Conservation (phyloP, 1,140 invertebrate species). For the Cydia strobilella region DNA sequence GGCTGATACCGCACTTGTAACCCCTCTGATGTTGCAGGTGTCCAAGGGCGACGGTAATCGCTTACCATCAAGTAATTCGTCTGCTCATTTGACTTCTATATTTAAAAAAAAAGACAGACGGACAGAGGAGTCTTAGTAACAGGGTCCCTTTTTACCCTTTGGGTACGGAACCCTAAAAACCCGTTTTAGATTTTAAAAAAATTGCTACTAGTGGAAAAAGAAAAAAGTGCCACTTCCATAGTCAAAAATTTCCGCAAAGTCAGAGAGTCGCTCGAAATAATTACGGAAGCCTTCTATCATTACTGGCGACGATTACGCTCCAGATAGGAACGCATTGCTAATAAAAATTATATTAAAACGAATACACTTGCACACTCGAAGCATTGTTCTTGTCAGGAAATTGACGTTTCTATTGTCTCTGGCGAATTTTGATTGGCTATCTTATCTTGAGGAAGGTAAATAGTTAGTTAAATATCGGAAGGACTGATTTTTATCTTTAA, state of each 20-base stretch:
- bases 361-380: constrained; percentile 51
- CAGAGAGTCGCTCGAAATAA: constrained; percentile 67
- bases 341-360: constrained; percentile 75
- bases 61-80: too few species aligned
- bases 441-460: not conserved
- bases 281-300: constrained; percentile 66
- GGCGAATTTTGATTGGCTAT: not conserved
- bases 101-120: too few species aligned
- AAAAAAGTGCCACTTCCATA: constrained; percentile 39
- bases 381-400: constrained; percentile 30
- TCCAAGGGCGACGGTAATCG: too few species aligned
- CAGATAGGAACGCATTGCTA: constrained; percentile 69
- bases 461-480: not conserved
- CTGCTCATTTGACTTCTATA: too few species aligned
- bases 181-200: too few species aligned
- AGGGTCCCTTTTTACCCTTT: too few species aligned
- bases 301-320: constrained; percentile 68
- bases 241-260: constrained; percentile 39
- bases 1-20: too few species aligned
- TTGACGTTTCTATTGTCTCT: constrained; percentile 12
- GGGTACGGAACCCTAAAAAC: too few species aligned
- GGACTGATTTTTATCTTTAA: not conserved
- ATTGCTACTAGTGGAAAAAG: too few species aligned
- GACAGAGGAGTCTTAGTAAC: too few species aligned
- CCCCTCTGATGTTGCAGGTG: too few species aligned